Percentiles rank a stretch among this genome's conserved stretches.
Evolutionary conservation across 2,888 invertebrate species (phyloP).

Genomic region (Helleia helle): DNA sequence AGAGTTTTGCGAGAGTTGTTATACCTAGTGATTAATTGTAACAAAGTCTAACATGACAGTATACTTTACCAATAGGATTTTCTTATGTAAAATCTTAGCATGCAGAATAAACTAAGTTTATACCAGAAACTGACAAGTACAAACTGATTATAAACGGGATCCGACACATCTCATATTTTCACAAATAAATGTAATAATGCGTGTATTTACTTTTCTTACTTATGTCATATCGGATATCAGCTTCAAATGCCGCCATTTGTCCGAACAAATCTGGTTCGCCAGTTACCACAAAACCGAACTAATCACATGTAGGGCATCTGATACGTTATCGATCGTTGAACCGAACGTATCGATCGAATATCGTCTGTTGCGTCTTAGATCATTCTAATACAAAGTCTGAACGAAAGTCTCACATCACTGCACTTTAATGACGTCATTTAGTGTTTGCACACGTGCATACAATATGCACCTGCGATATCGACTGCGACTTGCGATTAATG

Average conservation of each 20-base stretch:
- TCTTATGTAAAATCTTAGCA: too few relatives aligned
- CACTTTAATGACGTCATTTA: not conserved
- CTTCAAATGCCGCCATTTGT: slow-evolving; percentile 1
- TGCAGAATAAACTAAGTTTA: too few relatives aligned
- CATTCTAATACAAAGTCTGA: not conserved
- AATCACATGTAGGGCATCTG: slow-evolving; percentile 1
- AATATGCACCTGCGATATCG: slow-evolving; percentile 36
- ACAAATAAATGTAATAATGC: too few relatives aligned
- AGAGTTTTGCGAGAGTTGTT: not conserved
- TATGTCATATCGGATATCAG: not conserved
- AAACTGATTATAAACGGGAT: too few relatives aligned
- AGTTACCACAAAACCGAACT: not conserved
- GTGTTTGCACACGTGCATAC: slow-evolving; percentile 32
- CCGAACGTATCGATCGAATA: slow-evolving; percentile 1
- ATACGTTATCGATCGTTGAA: slow-evolving; percentile 4
- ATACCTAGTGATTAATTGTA: too few relatives aligned
- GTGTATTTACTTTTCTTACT: too few relatives aligned
- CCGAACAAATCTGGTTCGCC: not conserved
- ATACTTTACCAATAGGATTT: too few relatives aligned
- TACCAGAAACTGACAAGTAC: too few relatives aligned
- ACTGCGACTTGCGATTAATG: slow-evolving; percentile 29
- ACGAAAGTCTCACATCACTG: slow-evolving; percentile 8
- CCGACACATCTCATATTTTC: too few relatives aligned
- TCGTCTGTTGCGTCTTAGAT: not conserved
- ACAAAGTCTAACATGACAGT: too few relatives aligned